A percentile compares a stretch with the other conserved stretches of the same genome.
Conservation (phyloP, 1,140 invertebrate genomes). For the Zaprionus africanus region DNA sequence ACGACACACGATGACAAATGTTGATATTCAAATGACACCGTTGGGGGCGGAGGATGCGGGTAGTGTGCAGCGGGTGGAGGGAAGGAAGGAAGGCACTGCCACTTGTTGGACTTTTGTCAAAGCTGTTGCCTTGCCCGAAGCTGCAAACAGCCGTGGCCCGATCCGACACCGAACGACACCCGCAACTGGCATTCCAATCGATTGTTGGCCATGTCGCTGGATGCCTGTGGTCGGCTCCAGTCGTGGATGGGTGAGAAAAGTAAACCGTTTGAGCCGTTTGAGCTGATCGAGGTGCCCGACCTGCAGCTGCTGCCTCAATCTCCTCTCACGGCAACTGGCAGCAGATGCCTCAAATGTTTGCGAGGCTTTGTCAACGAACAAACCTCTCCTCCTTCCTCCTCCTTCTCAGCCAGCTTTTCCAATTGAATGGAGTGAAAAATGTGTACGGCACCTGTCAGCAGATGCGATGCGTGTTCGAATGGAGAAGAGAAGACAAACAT, state of each 20-base stretch:
- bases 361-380: constrained; percentile 64
- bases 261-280: constrained; percentile 53
- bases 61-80: neutral
- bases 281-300: neutral
- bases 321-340: constrained; percentile 52
- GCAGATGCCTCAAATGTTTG: constrained; percentile 76
- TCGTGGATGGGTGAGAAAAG: constrained; percentile 67
- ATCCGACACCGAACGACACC: constrained; percentile 42
- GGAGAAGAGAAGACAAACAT: constrained; percentile 25
- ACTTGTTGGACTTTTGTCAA: constrained; percentile 60
- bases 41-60: constrained; percentile 56
- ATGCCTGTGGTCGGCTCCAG: constrained; percentile 50
- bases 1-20: constrained; percentile 81
- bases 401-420: constrained; percentile 20
- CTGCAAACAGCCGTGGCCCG: constrained; percentile 2
- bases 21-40: constrained; percentile 79
- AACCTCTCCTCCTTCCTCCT: constrained; percentile 16
- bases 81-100: constrained; percentile 1
- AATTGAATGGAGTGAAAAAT: constrained; percentile 66
- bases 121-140: constrained; percentile 25
- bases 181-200: constrained; percentile 73
- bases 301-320: constrained; percentile 29
- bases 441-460: constrained; percentile 67
- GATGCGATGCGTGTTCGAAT: constrained; percentile 42
- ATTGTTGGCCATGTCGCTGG: constrained; percentile 67